phyloP scores from a whole-genome alignment of 2,888 invertebrate genomes.

The Tubulanus polymorphus region DNA sequence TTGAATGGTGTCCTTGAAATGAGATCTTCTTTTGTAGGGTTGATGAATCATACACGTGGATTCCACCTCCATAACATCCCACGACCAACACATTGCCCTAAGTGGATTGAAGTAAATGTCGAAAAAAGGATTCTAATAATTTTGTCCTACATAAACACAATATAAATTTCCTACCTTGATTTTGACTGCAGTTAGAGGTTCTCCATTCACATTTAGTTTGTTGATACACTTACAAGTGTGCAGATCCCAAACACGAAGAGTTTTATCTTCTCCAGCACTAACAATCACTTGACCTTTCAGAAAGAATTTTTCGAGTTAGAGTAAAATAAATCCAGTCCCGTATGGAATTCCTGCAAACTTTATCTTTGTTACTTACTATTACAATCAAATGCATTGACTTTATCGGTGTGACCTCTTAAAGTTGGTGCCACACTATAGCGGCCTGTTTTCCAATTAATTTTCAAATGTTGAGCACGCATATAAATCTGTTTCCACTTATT shows the following conservation, averaged over 20 bases:
- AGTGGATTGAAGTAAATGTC: constrained; percentile 4
- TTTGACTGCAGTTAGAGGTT: constrained; percentile 33
- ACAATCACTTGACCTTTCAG: constrained; percentile 29
- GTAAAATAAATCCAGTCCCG: too few species aligned
- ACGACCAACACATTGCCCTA: constrained; percentile 35
- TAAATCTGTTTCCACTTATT: constrained; percentile 45
- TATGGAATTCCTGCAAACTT: too few species aligned
- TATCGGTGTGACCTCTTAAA: constrained; percentile 38
- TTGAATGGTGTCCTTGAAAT: constrained; percentile 34
- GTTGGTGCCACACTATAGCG: constrained; percentile 37
- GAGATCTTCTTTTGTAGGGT: constrained; percentile 28
- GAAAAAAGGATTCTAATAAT: background rate
- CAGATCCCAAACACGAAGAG: constrained; percentile 35
- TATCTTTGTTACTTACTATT: constrained; percentile 28
- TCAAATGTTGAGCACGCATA: constrained; percentile 35
- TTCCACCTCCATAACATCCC: constrained; percentile 35
- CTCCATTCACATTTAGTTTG: constrained; percentile 30
- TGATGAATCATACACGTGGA: constrained; percentile 31
- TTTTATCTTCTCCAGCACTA: constrained; percentile 36
- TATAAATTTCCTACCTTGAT: constrained; percentile 25
- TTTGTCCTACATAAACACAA: background rate
- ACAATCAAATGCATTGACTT: constrained; percentile 40
- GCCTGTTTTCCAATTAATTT: constrained; percentile 40
- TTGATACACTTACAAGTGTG: constrained; percentile 24
- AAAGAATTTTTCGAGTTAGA: too few species aligned